Conservation (phyloP, 1,140 invertebrate genomes). For the Trachymyrmex septentrionalis region DNA sequence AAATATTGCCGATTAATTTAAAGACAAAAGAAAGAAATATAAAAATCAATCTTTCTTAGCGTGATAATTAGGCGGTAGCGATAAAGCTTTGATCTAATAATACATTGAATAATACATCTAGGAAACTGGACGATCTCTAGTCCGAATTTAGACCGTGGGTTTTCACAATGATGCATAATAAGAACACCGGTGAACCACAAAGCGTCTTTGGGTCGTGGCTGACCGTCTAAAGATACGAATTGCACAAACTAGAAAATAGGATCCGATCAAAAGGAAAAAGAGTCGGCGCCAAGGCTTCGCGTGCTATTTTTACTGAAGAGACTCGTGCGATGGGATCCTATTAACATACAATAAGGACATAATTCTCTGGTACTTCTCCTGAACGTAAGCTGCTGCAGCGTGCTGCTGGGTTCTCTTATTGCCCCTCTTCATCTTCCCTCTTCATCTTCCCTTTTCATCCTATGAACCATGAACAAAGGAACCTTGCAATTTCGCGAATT, state of each 20-base stretch:
- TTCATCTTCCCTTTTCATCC: not conserved
- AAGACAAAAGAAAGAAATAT: not conserved
- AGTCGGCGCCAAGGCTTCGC: constrained; percentile 33
- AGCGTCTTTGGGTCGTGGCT: constrained; percentile 49
- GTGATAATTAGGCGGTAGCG: not conserved
- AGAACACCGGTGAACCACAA: constrained; percentile 59
- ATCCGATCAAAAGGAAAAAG: constrained; percentile 63
- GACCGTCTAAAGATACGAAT: constrained; percentile 68
- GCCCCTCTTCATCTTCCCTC: constrained; percentile 20
- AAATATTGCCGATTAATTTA: not conserved
- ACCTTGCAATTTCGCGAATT: constrained; percentile 66
- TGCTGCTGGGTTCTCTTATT: constrained; percentile 49
- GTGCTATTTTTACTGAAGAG: constrained; percentile 74
- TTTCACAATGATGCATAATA: constrained; percentile 72
- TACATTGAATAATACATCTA: constrained; percentile 8
- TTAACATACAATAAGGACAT: constrained; percentile 79
- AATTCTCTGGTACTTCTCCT: constrained; percentile 72
- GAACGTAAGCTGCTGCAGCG: constrained; percentile 69
- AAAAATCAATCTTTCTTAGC: not conserved
- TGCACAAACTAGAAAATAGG: constrained; percentile 76
- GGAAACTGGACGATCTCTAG: not conserved
- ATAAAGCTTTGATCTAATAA: constrained; percentile 23
- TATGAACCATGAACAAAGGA: constrained; percentile 64
- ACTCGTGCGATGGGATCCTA: constrained; percentile 65
- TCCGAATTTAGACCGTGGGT: constrained; percentile 33